A percentile compares a stretch with the other conserved stretches of the same genome.
These are phyloP conservation scores for Ctenomys sociabilis DNA, from an alignment of 2,113 vertebrate species.

Conservation along the genomic window DNA sequence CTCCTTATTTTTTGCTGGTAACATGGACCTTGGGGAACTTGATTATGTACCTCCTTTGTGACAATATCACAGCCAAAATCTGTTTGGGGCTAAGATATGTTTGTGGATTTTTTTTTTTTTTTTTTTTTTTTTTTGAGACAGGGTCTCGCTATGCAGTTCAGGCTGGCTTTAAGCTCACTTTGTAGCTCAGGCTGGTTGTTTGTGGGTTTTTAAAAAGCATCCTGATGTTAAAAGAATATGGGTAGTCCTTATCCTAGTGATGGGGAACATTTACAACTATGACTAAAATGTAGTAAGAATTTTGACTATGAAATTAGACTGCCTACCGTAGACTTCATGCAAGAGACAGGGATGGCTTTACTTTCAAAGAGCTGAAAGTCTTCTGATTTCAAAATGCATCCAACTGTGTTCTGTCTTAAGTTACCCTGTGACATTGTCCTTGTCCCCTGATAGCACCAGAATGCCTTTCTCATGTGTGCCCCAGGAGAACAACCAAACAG, in stretches of 20 bases:
- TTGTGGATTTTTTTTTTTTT: too few species aligned
- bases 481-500: background rate
- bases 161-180: too few species aligned
- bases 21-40: background rate
- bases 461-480: background rate
- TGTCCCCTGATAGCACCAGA: background rate
- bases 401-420: background rate
- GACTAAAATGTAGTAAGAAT: background rate
- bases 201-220: background rate
- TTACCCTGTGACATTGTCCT: too few species aligned
- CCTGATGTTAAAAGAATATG: background rate
- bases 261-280: background rate
- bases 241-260: too few species aligned
- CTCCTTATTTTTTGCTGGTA: background rate
- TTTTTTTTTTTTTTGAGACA: too few species aligned
- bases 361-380: background rate
- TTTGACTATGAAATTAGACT: background rate
- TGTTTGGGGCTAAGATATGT: background rate
- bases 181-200: too few species aligned
- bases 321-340: fast-evolving
- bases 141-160: too few species aligned
- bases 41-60: background rate
- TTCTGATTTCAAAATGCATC: background rate
- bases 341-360: background rate
- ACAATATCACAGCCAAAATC: background rate